These are phyloP conservation scores for Holcopasites calliopsidis DNA, from an alignment of 1,140 invertebrate species.

Conservation along the genomic window DNA sequence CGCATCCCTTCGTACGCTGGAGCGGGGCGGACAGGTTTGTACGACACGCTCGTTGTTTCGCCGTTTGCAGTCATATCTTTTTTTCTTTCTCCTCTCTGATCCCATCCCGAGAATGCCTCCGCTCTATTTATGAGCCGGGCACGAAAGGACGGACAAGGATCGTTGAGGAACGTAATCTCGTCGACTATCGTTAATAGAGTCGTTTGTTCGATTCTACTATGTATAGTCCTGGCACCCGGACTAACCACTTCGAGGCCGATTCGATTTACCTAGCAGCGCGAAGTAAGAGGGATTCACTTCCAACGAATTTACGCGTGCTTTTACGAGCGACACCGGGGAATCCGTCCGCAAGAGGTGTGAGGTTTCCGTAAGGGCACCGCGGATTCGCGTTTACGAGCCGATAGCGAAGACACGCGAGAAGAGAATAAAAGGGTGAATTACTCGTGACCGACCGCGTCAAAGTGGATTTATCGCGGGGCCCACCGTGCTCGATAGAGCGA, in stretches of 20 bases:
- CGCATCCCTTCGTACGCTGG: neutral
- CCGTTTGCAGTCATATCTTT: slow-evolving; percentile 26
- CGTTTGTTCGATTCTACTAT: slow-evolving; percentile 20
- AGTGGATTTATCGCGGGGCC: slow-evolving; percentile 30
- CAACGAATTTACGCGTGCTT: neutral
- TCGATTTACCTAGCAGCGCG: neutral
- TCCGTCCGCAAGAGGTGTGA: too few species aligned
- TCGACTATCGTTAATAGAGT: slow-evolving; percentile 67
- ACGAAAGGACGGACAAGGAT: slow-evolving; percentile 54
- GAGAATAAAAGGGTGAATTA: slow-evolving; percentile 18
- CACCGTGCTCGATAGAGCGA: slow-evolving; percentile 39
- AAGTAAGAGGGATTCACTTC: neutral
- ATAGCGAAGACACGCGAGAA: slow-evolving; percentile 37
- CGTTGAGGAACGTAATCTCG: slow-evolving; percentile 43
- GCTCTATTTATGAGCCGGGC: slow-evolving; percentile 67
- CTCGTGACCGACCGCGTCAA: slow-evolving; percentile 21
- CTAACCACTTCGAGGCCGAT: neutral
- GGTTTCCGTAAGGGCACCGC: neutral
- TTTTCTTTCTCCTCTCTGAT: slow-evolving; percentile 2
- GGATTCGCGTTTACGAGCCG: slow-evolving; percentile 34
- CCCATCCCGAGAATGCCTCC: slow-evolving; percentile 25
- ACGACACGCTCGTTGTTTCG: slow-evolving; percentile 57
- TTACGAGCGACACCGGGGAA: neutral
- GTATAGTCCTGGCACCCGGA: neutral
- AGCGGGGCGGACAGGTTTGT: slow-evolving; percentile 63